phyloP scores from a whole-genome alignment of 2,797 vertebrate species.

The Xyrichtys novacula region DNA sequence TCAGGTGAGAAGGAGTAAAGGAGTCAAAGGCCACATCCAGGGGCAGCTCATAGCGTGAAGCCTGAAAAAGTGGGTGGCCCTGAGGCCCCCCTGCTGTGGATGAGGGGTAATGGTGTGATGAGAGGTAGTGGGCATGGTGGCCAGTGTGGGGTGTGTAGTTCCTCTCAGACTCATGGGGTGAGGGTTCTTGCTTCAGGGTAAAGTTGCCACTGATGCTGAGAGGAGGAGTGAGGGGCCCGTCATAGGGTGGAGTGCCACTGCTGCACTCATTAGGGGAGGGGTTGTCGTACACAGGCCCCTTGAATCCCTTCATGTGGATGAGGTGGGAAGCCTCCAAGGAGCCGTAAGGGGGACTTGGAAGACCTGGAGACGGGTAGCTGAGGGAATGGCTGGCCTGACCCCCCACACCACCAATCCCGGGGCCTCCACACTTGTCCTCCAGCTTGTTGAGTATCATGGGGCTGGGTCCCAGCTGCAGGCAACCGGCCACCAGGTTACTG shows the following conservation, averaged over 20 bases:
- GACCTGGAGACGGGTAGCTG: slow-evolving; percentile 93
- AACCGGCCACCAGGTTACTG: slow-evolving; percentile 96
- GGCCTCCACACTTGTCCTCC: slow-evolving; percentile 89
- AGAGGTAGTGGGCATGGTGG: slow-evolving; percentile 86
- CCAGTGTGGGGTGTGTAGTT: slow-evolving; percentile 78
- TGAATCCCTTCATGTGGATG: slow-evolving; percentile 93
- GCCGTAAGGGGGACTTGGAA: slow-evolving; percentile 96
- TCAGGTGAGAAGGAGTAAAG: slow-evolving; percentile 85
- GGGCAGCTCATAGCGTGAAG: slow-evolving; percentile 90
- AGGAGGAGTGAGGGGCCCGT: slow-evolving; percentile 94
- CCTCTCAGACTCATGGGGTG: slow-evolving; percentile 91
- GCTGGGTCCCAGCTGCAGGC: slow-evolving; percentile 90
- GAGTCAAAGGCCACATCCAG: slow-evolving; percentile 92
- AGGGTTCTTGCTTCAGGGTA: slow-evolving; percentile 93
- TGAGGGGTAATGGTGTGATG: slow-evolving; percentile 81
- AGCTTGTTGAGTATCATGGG: slow-evolving; percentile 88
- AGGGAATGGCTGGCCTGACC: slow-evolving; percentile 81
- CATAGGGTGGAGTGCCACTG: slow-evolving; percentile 90
- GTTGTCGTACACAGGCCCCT: slow-evolving; percentile 87
- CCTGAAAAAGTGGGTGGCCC: slow-evolving; percentile 89
- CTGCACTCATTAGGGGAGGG: slow-evolving; percentile 88
- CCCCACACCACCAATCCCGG: slow-evolving; percentile 65
- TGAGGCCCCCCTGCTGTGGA: slow-evolving; percentile 82
- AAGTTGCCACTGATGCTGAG: slow-evolving; percentile 96
- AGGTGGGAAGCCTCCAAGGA: slow-evolving; percentile 92